phyloP scores from a whole-genome alignment of 2,888 invertebrate genomes.

The Thera britannica region DNA sequence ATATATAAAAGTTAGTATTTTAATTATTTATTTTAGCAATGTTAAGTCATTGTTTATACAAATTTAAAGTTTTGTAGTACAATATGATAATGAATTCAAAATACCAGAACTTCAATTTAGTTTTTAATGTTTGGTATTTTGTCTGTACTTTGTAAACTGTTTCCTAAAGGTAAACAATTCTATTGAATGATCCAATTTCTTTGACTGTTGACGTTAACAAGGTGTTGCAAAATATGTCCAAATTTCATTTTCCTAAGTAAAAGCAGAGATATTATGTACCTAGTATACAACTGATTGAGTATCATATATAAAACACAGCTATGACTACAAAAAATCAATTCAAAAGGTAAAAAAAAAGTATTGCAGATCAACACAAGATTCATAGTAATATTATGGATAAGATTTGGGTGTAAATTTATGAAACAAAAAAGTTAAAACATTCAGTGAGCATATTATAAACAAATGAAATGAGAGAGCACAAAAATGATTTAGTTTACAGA shows the following conservation, averaged over 20 bases:
- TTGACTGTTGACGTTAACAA: slow-evolving; percentile 24
- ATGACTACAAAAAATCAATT: background rate
- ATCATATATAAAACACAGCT: background rate
- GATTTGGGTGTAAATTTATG: background rate
- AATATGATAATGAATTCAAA: background rate
- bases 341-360: background rate
- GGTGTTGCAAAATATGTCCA: background rate
- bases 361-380: slow-evolving; percentile 4
- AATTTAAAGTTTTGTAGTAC: background rate
- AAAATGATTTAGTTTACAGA: background rate
- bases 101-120: background rate
- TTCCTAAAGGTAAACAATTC: slow-evolving; percentile 18
- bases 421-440: background rate
- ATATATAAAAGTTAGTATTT: slow-evolving; percentile 39
- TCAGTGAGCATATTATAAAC: background rate
- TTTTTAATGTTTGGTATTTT: background rate
- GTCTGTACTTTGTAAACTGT: slow-evolving; percentile 17
- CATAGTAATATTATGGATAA: background rate
- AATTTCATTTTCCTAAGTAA: background rate
- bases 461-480: slow-evolving; percentile 9
- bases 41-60: background rate
- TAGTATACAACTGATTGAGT: background rate
- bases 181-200: slow-evolving; percentile 30
- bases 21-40: slow-evolving; percentile 3
- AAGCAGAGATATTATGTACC: background rate